These are phyloP conservation scores for Struthidea cinerea DNA, from an alignment of 2,113 vertebrate genomes.

Conservation along the genomic window DNA sequence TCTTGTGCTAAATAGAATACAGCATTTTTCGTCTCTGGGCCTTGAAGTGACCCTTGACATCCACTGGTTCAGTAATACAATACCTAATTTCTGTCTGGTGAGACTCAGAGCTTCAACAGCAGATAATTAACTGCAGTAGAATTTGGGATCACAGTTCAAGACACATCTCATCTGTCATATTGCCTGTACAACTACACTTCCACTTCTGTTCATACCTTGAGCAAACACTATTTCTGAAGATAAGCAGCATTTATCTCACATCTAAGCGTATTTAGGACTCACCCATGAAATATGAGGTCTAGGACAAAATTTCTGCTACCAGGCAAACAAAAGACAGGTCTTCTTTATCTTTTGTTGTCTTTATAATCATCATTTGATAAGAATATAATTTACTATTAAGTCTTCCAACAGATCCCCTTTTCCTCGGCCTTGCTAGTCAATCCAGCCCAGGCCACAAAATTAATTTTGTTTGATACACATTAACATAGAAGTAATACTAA, in stretches of 20 bases:
- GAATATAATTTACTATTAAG: neutral
- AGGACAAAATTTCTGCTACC: neutral
- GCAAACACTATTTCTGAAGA: neutral
- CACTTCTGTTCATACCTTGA: neutral
- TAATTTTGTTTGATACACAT: neutral
- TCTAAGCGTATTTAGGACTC: neutral
- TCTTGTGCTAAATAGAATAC: neutral
- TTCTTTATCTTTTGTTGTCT: neutral
- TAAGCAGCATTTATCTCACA: neutral
- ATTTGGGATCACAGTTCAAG: neutral
- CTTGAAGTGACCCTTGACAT: neutral
- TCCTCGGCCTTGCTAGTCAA: neutral
- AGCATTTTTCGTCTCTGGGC: neutral
- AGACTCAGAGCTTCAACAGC: neutral
- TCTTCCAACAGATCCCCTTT: neutral
- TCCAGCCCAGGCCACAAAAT: neutral
- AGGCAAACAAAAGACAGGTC: neutral
- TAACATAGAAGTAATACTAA: neutral
- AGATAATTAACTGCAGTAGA: neutral
- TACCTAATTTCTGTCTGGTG: neutral
- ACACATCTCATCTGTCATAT: neutral
- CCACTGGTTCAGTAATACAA: neutral
- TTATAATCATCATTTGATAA: neutral
- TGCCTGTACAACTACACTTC: neutral
- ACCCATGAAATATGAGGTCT: neutral